These are phyloP conservation scores for Sepiola atlantica DNA, from an alignment of 2,888 invertebrate species.

Conservation along the genomic window DNA sequence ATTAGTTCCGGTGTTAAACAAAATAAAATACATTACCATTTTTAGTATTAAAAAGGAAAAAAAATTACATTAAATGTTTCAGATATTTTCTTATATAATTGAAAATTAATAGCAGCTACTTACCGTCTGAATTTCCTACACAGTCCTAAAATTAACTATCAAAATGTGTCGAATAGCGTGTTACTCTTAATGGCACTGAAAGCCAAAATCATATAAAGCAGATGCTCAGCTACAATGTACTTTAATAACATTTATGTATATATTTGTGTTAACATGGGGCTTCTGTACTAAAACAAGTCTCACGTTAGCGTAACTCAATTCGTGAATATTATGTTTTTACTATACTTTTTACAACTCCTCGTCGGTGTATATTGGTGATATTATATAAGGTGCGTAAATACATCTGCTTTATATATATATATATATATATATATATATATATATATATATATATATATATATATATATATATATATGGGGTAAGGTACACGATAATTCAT, in stretches of 20 bases:
- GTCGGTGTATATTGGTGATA: background rate
- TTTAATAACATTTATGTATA: too few species aligned
- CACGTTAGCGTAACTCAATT: background rate
- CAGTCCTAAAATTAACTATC: background rate
- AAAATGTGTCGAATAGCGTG: background rate
- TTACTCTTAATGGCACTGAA: background rate
- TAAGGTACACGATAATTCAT: too few species aligned
- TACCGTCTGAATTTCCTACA: conserved; percentile 23
- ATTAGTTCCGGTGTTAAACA: background rate
- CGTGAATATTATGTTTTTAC: background rate
- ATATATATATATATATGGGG: too few species aligned
- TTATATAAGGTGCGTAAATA: too few species aligned
- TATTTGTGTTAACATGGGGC: background rate
- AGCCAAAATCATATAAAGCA: background rate
- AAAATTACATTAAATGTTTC: background rate
- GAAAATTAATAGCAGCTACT: conserved; percentile 32
- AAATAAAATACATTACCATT: background rate
- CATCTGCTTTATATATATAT: too few species aligned
- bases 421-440: too few species aligned
- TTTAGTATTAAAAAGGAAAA: background rate
- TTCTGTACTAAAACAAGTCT: background rate
- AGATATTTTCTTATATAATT: background rate
- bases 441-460: too few species aligned
- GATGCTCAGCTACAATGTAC: background rate
- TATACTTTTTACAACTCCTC: background rate